Base-by-base conservation (phyloP, 1,140 invertebrate genomes). In the Anadara kagoshimensis region DNA sequence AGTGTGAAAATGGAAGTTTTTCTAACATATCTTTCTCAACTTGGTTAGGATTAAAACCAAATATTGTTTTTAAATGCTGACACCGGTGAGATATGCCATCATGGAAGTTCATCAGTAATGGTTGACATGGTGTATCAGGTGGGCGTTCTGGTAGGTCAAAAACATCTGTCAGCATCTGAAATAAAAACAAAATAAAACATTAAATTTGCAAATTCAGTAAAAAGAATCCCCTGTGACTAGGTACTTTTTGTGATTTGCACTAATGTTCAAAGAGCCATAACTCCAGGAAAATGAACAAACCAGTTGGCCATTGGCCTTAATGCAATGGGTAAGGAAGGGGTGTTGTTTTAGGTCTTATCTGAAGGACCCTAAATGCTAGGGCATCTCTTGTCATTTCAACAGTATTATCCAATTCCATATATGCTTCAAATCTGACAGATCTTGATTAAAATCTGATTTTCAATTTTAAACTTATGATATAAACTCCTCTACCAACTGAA, bases 21-120 rank as follows among this genome's bases (percentile, higher is more conserved):
- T 84, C 73, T 26, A 88, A 68, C 87, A 90, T 88, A 3, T 75
- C 76, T 41, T 78, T 72, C 71, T 90, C 89, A 11, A 75, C 80
- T 65, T 85, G 69, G 47, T 85, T 73, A 41, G 88, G 83, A 75
- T 87, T 73, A 76, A 90, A 87, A 18, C 79, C 80, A 80, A 87
- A 79, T 24, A 82, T 69, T 41, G 81, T 65, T 61, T 82, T 81
- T 49, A 89, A 78, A 70, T 87, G 85, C 43, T 85, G 81, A 20
- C 79, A 82, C 20, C 86, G 73, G 11, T 78, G 78, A 22, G 78
- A 79, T 29, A 88, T 85, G 14, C 84, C 78, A 73, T 90, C 88
- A 69, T 85, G 75, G 24, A 73, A 62, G 71, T 88, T 88, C 29
- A 88, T 76, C 8, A 90, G 70, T 18, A 79, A 47, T 18, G 88